These are phyloP conservation scores for Pangasius macronema DNA, from an alignment of 2,797 vertebrate genomes.

Conservation along the genomic window DNA sequence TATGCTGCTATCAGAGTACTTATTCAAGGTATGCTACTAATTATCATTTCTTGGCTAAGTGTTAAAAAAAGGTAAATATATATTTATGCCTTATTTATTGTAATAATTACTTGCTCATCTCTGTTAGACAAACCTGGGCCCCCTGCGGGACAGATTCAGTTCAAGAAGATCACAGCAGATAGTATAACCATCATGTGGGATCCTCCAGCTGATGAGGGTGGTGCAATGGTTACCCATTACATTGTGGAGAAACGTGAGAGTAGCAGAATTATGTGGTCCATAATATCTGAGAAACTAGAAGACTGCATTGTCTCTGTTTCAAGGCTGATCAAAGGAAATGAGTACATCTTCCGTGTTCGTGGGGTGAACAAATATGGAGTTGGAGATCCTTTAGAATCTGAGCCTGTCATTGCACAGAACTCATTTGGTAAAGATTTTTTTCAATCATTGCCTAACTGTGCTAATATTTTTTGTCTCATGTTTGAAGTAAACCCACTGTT, in stretches of 20 bases:
- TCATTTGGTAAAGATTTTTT: constrained; percentile 84
- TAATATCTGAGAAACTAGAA: constrained; percentile 91
- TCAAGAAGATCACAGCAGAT: constrained; percentile 93
- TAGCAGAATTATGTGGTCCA: constrained; percentile 96
- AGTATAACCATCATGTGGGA: constrained; percentile 92
- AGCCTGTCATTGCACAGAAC: constrained; percentile 88
- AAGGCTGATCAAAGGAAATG: constrained; percentile 96
- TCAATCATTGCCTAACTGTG: not conserved
- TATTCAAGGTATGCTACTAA: constrained; percentile 85
- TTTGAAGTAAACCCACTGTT: constrained; percentile 4
- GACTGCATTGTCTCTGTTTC: constrained; percentile 89
- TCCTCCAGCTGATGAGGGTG: constrained; percentile 91
- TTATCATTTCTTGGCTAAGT: not conserved
- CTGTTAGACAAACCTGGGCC: constrained; percentile 92
- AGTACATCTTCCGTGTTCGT: constrained; percentile 94
- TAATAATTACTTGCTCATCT: constrained; percentile 13
- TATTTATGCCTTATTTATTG: not conserved
- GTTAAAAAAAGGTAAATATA: not conserved
- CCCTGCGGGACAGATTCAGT: constrained; percentile 88
- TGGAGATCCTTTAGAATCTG: constrained; percentile 92
- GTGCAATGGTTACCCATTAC: constrained; percentile 93
- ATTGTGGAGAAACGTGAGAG: constrained; percentile 97
- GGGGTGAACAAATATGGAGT: constrained; percentile 96
- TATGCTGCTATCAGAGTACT: constrained; percentile 86
- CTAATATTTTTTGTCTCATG: constrained; percentile 1